These are phyloP conservation scores for Dicrurus megarhynchus DNA, from an alignment of 2,113 vertebrate genomes.

Conservation along the genomic window DNA sequence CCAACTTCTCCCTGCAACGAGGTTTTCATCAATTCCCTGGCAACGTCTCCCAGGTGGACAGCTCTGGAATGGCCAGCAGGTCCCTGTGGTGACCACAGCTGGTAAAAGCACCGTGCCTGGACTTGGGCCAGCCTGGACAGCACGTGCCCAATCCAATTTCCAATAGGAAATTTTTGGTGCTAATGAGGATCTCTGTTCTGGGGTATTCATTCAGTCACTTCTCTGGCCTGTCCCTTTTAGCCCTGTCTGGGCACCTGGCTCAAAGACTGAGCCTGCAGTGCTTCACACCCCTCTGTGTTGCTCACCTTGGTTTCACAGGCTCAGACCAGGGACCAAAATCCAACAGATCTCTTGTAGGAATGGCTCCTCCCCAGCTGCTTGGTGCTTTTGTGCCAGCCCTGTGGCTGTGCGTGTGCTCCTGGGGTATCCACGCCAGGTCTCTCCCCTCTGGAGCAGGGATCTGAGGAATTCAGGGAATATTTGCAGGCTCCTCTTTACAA, in stretches of 20 bases:
- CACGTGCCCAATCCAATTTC: accelerated
- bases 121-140: neutral
- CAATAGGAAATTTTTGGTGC: neutral
- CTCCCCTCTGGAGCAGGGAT: neutral
- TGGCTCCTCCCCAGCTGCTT: neutral
- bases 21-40: neutral
- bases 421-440: neutral
- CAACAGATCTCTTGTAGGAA: neutral
- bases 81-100: neutral
- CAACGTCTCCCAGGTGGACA: neutral
- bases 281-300: neutral
- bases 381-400: neutral
- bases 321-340: neutral
- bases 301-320: neutral
- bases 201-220: neutral
- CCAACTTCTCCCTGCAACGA: neutral
- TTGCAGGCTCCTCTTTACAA: neutral
- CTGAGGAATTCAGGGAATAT: neutral
- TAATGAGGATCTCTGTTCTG: neutral
- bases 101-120: neutral
- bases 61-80: neutral
- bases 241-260: neutral
- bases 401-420: neutral
- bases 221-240: neutral
- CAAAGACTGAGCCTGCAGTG: neutral